Conservation (phyloP, 2,797 vertebrate genomes). For the Hippopotamyrus pictus region DNA sequence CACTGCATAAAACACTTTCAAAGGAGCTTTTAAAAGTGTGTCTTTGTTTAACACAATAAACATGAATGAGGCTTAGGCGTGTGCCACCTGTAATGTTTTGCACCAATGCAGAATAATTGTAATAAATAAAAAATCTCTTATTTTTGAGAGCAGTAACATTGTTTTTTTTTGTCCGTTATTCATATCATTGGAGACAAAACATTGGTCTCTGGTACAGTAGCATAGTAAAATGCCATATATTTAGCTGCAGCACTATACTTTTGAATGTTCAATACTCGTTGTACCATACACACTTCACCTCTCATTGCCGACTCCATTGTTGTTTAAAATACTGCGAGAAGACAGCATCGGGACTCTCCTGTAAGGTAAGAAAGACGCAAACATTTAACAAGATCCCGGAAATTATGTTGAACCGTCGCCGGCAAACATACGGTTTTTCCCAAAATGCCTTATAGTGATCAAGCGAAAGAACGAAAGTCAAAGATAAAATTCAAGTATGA, state of each 20-base stretch:
- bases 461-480: background rate
- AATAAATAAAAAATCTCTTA: background rate
- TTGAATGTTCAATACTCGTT: background rate
- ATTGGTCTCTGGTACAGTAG: background rate
- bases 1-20: background rate
- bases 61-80: background rate
- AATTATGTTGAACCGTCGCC: background rate
- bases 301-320: slow-evolving; percentile 50
- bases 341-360: background rate
- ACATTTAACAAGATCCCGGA: background rate
- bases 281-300: slow-evolving; percentile 33
- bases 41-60: background rate
- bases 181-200: background rate
- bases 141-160: background rate
- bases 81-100: background rate
- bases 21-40: background rate
- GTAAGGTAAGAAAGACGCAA: background rate
- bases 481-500: background rate
- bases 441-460: background rate
- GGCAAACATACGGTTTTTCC: background rate
- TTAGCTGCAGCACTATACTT: background rate
- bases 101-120: background rate
- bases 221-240: background rate
- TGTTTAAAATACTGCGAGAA: background rate
- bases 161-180: background rate